Evolutionary conservation across 2,888 invertebrate genomes (phyloP), one percentile per base, ranked within the genome.

Genomic region (Nemotelus nigrinus): DNA sequence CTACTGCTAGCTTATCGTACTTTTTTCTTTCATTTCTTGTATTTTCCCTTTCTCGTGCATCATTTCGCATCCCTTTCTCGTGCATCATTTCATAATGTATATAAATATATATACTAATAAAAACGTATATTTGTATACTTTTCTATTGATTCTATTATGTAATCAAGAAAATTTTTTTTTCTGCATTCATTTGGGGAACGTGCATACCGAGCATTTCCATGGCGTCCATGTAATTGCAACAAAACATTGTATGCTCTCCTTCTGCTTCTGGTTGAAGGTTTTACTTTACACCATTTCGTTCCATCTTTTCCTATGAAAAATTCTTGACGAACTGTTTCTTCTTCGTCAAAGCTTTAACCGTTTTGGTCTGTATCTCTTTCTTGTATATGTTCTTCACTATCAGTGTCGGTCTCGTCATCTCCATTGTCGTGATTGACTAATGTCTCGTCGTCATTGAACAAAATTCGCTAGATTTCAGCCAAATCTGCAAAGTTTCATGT

Each of bases 391-490:
- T 64, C 64, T 64, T 64, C 43, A 4, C 8, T 44, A 45, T 65
- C 45, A 10, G 65, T 47, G 45, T 65, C 65, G 45, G 65, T 10
- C 65, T 67, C 67, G 50, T 67, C 50, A 25, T 67, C 63, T 43
- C 63, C 8, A 63, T 25, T 63, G 4, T 63, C 50, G 25, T 45
- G 50, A 6, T 48, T 67, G 48, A 2, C 48, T 39, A 48, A 47
- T 48, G 7, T 48, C 39, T 67, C 67, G 48, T 67, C 48, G 39
- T 67, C 67, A 67, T 67, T 48, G 6, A 48, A 67, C 25, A 67
- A 50, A 48, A 50, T 48, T 48, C 67, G 48, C 10, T 50, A 39
- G 39, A 67, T 67, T 67, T 67, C 67, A 47, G 67, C 67, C 48
- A 50, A n/a, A 48, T 67, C 48, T 47, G 67, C 67, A 48, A 25